Base-by-base conservation (phyloP, 2,888 invertebrate genomes). In the Lacanobia wlatinum region DNA sequence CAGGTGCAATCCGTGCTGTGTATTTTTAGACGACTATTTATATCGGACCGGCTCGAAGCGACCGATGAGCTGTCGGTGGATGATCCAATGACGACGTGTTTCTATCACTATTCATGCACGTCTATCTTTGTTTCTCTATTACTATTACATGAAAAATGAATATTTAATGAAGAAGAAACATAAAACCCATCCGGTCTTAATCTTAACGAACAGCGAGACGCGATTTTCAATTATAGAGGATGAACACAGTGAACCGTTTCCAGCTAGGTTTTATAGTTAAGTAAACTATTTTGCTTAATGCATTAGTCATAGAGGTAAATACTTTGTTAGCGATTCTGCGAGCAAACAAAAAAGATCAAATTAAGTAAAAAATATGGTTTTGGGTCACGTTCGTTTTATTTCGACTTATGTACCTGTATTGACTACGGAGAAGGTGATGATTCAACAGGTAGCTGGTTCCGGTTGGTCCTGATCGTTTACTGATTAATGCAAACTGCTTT, bases 1-100 rank as follows among this genome's bases (percentile, higher is more conserved):
- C 93, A 94, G 92, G 94, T 94, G 93, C 91, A 93, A 95, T 93
- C 93, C 90, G 92, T 93, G 91, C 89, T 88, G 90, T 81, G 87
- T 95, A 95, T 95, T 95, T 95, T 94, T 95, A 95, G 94, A 90
- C 79, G 79, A 90, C 94, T 96, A 96, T 95, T 96, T 94, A 93
- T 96, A 96, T 84, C 90, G 80, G 91, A 94, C 95, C 94, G 94
- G 95, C 92, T 93, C 82, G 81, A 84, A 82, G 80, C 86, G 88
- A 89, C 88, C 90, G 89, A 88, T 88, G 87, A 87, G 89, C 89
- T 92, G 92, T 92, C 91, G 89, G 90, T 90, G 89, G 80, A 91
- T 91, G 90, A 90, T 91, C 90, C 89, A 89, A 86, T 85, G 87
- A 83, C 82, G 84, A 87, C 84, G 78, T 82, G 76, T 84, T 85